A percentile compares a stretch with the other conserved stretches of the same genome.
Evolutionary conservation across 2,888 invertebrate genomes (phyloP).

Genomic region (Hirtodrosophila confusa): DNA sequence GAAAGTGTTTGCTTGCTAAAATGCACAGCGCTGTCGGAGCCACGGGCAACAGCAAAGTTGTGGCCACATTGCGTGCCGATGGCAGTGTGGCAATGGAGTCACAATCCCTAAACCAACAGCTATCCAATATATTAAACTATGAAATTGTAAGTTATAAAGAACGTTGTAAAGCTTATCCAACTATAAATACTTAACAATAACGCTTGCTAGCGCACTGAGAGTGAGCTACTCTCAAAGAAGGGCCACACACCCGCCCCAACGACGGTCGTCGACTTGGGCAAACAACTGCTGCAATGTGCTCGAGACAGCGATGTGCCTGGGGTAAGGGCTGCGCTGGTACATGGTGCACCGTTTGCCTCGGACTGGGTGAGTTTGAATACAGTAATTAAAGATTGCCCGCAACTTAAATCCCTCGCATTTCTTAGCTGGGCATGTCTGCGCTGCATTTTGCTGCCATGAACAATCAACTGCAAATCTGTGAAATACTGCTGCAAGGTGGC

Average conservation of each 20-base stretch:
- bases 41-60: constrained; percentile 72
- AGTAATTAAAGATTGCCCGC: no score
- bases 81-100: constrained; percentile 80
- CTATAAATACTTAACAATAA: neutral
- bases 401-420: no score
- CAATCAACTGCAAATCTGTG: constrained; percentile 91
- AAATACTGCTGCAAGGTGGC: constrained; percentile 92
- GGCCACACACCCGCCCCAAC: constrained; percentile 47
- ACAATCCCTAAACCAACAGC: constrained; percentile 55
- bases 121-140: constrained; percentile 76
- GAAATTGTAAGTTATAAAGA: constrained; percentile 74
- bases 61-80: constrained; percentile 81
- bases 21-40: constrained; percentile 68
- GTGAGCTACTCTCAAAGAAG: constrained; percentile 67
- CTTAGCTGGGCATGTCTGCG: constrained; percentile 93
- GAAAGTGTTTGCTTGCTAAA: constrained; percentile 56
- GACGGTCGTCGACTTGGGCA: constrained; percentile 91
- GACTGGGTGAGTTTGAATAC: constrained; percentile 90
- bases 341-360: constrained; percentile 95
- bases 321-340: constrained; percentile 91
- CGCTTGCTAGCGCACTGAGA: constrained; percentile 71
- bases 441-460: constrained; percentile 93
- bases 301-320: constrained; percentile 91
- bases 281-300: constrained; percentile 91
- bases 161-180: neutral